phyloP scores from a whole-genome alignment of 2,113 vertebrate genomes.

The Caranx melampygus region DNA sequence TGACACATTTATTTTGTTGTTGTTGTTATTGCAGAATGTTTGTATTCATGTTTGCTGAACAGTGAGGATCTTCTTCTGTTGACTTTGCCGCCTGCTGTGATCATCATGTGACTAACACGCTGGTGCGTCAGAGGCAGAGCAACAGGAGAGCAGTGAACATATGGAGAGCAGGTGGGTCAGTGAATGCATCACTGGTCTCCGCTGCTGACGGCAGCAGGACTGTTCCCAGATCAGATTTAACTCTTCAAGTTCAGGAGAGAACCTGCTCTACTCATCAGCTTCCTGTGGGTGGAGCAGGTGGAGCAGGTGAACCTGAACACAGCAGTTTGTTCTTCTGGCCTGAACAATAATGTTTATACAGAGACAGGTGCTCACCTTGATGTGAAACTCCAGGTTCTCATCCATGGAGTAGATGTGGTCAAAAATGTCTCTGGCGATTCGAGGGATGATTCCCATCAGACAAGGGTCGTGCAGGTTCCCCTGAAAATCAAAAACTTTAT shows the following conservation, averaged over 20 bases:
- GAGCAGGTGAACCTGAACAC: too few species aligned
- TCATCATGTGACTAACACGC: not conserved
- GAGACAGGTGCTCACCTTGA: conserved; percentile 86
- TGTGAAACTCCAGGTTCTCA: conserved; percentile 98
- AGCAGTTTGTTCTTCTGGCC: too few species aligned
- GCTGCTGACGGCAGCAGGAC: not conserved
- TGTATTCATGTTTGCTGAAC: too few species aligned
- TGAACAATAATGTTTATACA: too few species aligned
- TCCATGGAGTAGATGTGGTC: conserved; percentile 99
- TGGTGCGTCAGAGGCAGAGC: not conserved
- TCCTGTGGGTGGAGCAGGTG: too few species aligned
- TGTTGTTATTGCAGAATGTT: too few species aligned
- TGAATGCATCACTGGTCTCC: conserved; percentile 19
- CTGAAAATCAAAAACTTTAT: conserved; percentile 70
- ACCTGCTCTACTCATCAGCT: too few species aligned
- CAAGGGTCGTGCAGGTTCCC: conserved; percentile 91
- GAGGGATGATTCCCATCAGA: conserved; percentile 95
- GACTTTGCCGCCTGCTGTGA: too few species aligned
- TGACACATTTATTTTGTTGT: too few species aligned
- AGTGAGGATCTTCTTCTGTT: too few species aligned
- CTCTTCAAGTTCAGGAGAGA: not conserved
- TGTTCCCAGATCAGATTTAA: conserved; percentile 2
- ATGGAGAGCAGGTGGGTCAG: conserved; percentile 29
- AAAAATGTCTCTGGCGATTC: conserved; percentile 95
- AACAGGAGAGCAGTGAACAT: conserved; percentile 13